phyloP scores from a whole-genome alignment of 2,888 invertebrate genomes.

The Idaea biselata region DNA sequence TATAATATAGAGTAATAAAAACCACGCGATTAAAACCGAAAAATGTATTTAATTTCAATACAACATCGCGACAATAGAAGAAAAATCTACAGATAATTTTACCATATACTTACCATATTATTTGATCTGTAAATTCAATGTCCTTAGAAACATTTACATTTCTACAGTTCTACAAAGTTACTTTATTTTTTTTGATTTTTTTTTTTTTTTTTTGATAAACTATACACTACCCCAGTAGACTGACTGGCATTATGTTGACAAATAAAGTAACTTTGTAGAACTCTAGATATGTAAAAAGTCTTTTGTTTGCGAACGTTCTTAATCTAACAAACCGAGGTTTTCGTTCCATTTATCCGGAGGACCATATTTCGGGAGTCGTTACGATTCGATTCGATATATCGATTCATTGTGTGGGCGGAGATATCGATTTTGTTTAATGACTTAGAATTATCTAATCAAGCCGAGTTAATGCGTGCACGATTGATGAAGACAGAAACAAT shows the following conservation, averaged over 20 bases:
- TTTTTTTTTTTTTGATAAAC: too few relatives aligned
- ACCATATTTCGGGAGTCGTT: conserved; percentile 38
- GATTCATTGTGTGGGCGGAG: conserved; percentile 50
- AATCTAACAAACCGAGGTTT: conserved; percentile 41
- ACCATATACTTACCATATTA: too few relatives aligned
- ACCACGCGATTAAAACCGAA: too few relatives aligned
- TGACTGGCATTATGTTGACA: neutral
- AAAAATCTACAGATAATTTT: too few relatives aligned
- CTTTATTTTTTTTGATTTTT: too few relatives aligned
- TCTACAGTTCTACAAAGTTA: too few relatives aligned
- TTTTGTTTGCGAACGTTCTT: conserved; percentile 9
- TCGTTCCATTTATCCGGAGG: conserved; percentile 27
- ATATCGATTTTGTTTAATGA: conserved; percentile 56
- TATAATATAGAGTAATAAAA: too few relatives aligned
- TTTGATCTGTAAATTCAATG: too few relatives aligned
- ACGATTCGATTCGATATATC: conserved; percentile 37
- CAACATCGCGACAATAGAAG: too few relatives aligned
- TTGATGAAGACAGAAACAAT: conserved; percentile 61
- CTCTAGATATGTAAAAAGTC: neutral
- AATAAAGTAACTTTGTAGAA: neutral
- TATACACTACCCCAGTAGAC: too few relatives aligned
- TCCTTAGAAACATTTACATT: too few relatives aligned
- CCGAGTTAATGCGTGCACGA: conserved; percentile 65
- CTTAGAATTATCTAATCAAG: conserved; percentile 61
- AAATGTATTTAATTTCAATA: too few relatives aligned